These are phyloP conservation scores for Melanaphis sacchari DNA, from an alignment of 1,140 invertebrate genomes.

Conservation along the genomic window DNA sequence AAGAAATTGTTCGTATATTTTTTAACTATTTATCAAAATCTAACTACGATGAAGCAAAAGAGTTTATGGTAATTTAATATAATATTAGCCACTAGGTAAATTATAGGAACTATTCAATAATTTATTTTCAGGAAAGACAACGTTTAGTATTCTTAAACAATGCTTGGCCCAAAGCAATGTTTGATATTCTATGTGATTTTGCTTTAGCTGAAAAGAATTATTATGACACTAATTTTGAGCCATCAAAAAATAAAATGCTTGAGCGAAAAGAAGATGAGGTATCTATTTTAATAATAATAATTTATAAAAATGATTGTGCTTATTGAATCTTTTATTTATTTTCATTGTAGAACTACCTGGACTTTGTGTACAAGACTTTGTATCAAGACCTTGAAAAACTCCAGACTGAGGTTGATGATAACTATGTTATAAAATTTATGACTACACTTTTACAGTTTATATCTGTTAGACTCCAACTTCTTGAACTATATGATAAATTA, in stretches of 20 bases:
- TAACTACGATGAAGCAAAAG: conserved; percentile 39
- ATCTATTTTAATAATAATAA: conserved; percentile 11
- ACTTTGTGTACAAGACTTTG: conserved; percentile 48
- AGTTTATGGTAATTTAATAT: conserved; percentile 44
- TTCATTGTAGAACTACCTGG: conserved; percentile 29
- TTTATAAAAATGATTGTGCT: neutral
- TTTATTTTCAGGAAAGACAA: conserved; percentile 26
- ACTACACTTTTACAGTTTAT: conserved; percentile 22
- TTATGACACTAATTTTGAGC: conserved; percentile 39
- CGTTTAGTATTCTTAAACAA: neutral
- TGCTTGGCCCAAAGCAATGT: conserved; percentile 31
- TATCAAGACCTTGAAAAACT: conserved; percentile 51
- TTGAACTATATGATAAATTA: conserved; percentile 44
- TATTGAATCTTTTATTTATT: neutral
- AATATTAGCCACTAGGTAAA: no score
- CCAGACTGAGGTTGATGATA: neutral
- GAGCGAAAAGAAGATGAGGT: conserved; percentile 45
- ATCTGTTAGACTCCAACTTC: conserved; percentile 36
- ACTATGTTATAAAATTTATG: conserved; percentile 19
- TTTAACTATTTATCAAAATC: neutral
- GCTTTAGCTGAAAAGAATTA: conserved; percentile 51
- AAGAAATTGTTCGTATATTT: conserved; percentile 31
- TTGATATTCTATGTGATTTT: conserved; percentile 51
- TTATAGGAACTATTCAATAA: neutral
- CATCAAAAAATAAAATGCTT: conserved; percentile 24